Evolutionary conservation across 2,888 invertebrate species (phyloP), one percentile per base, ranked within the genome.

Genomic region (Eledona agricola): DNA sequence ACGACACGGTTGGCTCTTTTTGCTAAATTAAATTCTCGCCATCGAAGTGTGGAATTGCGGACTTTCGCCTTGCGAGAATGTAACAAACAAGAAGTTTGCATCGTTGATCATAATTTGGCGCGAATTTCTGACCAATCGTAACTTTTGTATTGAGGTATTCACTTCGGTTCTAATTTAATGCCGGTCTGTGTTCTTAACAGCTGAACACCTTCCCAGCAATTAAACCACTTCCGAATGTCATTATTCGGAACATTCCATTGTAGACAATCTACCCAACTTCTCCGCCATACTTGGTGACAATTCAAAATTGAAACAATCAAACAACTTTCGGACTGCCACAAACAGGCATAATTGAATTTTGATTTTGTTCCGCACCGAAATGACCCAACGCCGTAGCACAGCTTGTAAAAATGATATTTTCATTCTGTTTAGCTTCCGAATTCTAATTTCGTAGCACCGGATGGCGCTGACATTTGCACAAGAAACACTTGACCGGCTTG

Each of bases 191-290:
- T 52, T 46, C 46, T 45, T 52, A 52, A 52, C 46, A 52, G 29
- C 46, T 45, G 45, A 52, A 52, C 52, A 52, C 45, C 45, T 52
- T 52, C 38, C 26, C 31, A 52, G 38, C 37, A 52, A 52, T 52
- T 52, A 52, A 52, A 46, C 52, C 52, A 52, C 45, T 52, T 52
- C 52, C 38, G 31, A 52, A 52, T 46, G 52, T 52, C 52, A 52
- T 52, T 52, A 52, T 52, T 46, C n/a, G n/a, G n/a, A 52, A 52
- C 52, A 52, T 52, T 52, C 52, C 45, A 52, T 38, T 43, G 45
- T 38, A 46, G 43, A 35, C 34, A 52, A 38, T 37, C 45, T 45
- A 45, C 28, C 51, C 38, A 45, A 51, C 38, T 51, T 51, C 28
- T 32, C 31, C 20, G 22, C 26, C 25, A 31, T 23, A 31, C 46